Evolutionary conservation across 1,140 invertebrate species (phyloP), one percentile per base, ranked within the genome.

Genomic region (Xylocopa sonorina): DNA sequence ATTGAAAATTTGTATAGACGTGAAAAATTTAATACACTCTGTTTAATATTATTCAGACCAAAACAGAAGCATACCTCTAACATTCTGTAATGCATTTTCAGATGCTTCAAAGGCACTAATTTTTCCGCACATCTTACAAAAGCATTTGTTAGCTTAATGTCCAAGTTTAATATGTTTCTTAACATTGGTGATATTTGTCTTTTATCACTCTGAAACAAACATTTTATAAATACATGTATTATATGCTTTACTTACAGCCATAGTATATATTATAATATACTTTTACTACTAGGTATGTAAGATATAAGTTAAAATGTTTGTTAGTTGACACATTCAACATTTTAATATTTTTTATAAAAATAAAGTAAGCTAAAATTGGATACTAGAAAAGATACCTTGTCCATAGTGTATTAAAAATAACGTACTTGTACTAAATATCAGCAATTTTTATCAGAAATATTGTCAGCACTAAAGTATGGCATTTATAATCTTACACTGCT

Each of bases 31-130:
- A 57, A 60, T 43, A 14, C 50, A n/a, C n/a, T 51, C 72, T 58
- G 32, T 66, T 16, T 43, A 21, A 29, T 68, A 58, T 9, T 38
- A 41, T 34, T 34, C 2, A 63, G 46, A 3, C 4, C 24, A 43
- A 43, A 27, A 10, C 43, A 43, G 24, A 16, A 18, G 46, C 83
- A 87, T 94, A 96, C 95, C 94, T 97, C 96, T 50, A 97, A 92
- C 58, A 94, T 90, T 92, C 94, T 95, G 66, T 95, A 95, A 92
- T 96, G 94, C 46, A 93, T 93, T 69, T 92, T 94, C 9, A 96
- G 83, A 2, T 94, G 95, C 73, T 92, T 93, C n/a, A 96, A 89
- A 1, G 94, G 92, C 21, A 95, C 88, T 76, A 93, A 93, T 80
- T 93, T 94, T 68, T 95, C 94, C 1, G 94, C 89, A 43, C 89